Percentiles rank a stretch among this genome's conserved stretches.
These are phyloP conservation scores for Hirudo medicinalis DNA, from an alignment of 1,140 invertebrate genomes.

Conservation along the genomic window DNA sequence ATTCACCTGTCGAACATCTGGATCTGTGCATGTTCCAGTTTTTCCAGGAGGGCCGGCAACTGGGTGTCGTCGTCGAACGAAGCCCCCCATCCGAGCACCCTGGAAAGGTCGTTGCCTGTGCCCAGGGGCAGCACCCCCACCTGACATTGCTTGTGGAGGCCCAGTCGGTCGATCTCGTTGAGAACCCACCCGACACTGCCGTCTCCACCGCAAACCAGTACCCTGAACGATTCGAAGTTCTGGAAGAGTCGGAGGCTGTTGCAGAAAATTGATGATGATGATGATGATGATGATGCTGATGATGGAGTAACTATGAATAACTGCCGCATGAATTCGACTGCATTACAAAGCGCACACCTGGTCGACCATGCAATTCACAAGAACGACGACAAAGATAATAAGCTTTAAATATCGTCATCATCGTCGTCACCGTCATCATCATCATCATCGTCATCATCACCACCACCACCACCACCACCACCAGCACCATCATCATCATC, in stretches of 20 bases:
- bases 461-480: too few relatives aligned
- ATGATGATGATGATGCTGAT: slow-evolving; percentile 1
- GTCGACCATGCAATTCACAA: too few relatives aligned
- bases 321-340: too few relatives aligned
- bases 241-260: slow-evolving; percentile 77
- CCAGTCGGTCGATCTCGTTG: slow-evolving; percentile 74
- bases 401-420: too few relatives aligned
- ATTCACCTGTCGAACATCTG: slow-evolving; percentile 81
- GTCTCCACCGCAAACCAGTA: slow-evolving; percentile 89
- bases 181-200: slow-evolving; percentile 93
- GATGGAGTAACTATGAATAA: neutral
- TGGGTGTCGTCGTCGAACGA: slow-evolving; percentile 88
- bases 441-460: too few relatives aligned
- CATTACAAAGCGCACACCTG: too few relatives aligned
- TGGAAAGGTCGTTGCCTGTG: slow-evolving; percentile 84
- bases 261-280: slow-evolving; percentile 18
- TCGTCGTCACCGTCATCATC: too few relatives aligned
- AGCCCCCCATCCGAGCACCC: slow-evolving; percentile 87
- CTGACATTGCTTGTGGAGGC: slow-evolving; percentile 51
- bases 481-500: too few relatives aligned
- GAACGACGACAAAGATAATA: too few relatives aligned
- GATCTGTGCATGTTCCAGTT: slow-evolving; percentile 81
- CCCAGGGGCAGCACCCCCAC: slow-evolving; percentile 83
- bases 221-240: slow-evolving; percentile 77
- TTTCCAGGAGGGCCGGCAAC: slow-evolving; percentile 73